A percentile compares a stretch with the other conserved stretches of the same genome.
Conservation (phyloP, 2,888 invertebrate species). For the Siphlonurus alternatus region DNA sequence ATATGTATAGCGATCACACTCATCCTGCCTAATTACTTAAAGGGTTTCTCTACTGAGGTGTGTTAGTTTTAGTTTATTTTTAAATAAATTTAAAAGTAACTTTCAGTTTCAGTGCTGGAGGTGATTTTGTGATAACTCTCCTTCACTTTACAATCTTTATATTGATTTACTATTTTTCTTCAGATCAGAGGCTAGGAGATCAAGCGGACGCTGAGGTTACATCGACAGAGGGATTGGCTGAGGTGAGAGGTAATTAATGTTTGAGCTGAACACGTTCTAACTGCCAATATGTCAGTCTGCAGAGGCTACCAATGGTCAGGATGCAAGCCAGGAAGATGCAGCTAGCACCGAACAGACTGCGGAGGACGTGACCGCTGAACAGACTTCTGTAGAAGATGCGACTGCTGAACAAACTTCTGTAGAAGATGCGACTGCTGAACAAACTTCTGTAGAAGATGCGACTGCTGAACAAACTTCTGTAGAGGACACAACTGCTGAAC, state of each 20-base stretch:
- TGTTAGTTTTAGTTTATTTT: too few species aligned
- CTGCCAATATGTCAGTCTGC: not conserved
- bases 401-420: constrained; percentile 9
- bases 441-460: constrained; percentile 7
- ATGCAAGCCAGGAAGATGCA: not conserved
- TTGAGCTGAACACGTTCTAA: too few species aligned
- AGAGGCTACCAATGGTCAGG: not conserved
- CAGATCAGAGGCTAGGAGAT: too few species aligned
- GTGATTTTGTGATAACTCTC: too few species aligned
- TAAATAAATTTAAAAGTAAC: too few species aligned
- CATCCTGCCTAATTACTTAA: too few species aligned
- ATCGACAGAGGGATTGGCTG: not conserved
- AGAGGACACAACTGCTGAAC: constrained; percentile 12
- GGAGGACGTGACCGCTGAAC: constrained; percentile 7
- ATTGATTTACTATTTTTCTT: too few species aligned
- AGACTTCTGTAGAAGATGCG: constrained; percentile 11
- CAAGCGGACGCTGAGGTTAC: not conserved
- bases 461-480: constrained; percentile 12
- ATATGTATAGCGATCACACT: too few species aligned
- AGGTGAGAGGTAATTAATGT: not conserved
- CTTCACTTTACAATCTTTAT: too few species aligned
- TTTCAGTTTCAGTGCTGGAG: too few species aligned
- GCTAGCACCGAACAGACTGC: not conserved
- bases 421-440: constrained; percentile 7
- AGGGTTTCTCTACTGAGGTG: too few species aligned